Conservation (phyloP, 1,140 invertebrate species). For the Eulimnadia texana region DNA sequence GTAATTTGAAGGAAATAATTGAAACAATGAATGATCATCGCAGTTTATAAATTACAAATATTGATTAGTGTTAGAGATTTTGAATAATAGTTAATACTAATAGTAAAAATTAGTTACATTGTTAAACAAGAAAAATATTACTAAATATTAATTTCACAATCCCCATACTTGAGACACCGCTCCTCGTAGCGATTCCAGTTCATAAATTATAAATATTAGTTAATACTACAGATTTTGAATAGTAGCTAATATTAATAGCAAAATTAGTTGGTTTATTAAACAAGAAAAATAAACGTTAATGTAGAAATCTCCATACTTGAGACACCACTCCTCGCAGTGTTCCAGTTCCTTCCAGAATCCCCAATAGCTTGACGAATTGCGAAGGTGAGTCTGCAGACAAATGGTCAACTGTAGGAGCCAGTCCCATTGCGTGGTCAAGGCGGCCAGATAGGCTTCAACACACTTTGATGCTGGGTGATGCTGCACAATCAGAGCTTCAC, state of each 20-base stretch:
- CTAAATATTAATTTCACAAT: neutral
- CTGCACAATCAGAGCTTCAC: constrained; percentile 79
- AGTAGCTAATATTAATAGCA: too few species aligned
- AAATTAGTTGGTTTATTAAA: too few species aligned
- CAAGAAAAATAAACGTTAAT: neutral
- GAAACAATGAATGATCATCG: too few species aligned
- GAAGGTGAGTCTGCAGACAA: constrained; percentile 88
- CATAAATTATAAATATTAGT: too few species aligned
- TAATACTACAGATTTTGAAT: too few species aligned
- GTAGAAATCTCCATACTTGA: constrained; percentile 39
- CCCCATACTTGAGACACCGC: constrained; percentile 64
- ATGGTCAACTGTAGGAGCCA: constrained; percentile 87
- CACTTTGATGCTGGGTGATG: constrained; percentile 89
- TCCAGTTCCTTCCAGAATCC: constrained; percentile 81
- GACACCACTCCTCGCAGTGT: constrained; percentile 80
- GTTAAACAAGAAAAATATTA: too few species aligned
- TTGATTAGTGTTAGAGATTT: too few species aligned
- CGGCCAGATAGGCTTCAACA: constrained; percentile 86
- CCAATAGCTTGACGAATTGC: constrained; percentile 77
- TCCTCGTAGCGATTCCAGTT: constrained; percentile 81
- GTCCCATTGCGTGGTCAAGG: constrained; percentile 94
- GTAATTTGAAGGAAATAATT: too few species aligned
- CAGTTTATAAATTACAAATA: too few species aligned
- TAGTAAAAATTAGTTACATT: too few species aligned
- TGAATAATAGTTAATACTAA: too few species aligned